These are phyloP conservation scores for Meda fulgida DNA, from an alignment of 2,797 vertebrate species.

Conservation along the genomic window DNA sequence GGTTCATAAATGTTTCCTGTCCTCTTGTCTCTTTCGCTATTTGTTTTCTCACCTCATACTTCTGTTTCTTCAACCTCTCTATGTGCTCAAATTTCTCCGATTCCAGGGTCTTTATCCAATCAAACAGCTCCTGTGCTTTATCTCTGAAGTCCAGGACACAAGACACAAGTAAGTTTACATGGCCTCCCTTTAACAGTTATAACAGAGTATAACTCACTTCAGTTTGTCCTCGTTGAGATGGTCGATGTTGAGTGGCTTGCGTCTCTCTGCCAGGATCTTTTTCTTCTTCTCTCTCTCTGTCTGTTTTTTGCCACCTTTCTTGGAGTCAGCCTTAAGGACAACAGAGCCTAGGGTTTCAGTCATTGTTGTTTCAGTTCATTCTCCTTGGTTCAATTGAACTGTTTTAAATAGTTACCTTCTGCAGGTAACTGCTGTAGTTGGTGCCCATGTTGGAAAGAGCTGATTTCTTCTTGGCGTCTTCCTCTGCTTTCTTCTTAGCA, in stretches of 20 bases:
- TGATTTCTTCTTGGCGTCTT: conserved; percentile 96
- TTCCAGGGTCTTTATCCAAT: conserved; percentile 87
- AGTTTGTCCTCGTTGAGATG: conserved; percentile 90
- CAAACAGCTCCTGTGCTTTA: conserved; percentile 92
- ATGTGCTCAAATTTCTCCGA: conserved; percentile 90
- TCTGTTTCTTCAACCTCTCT: conserved; percentile 95
- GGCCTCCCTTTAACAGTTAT: too few relatives aligned
- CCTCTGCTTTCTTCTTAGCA: conserved; percentile 86
- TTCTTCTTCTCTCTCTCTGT: conserved; percentile 83
- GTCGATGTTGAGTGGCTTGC: conserved; percentile 88
- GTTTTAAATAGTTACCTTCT: conserved; percentile 80
- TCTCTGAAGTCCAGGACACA: conserved; percentile 77
- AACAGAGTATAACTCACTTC: conserved; percentile 74
- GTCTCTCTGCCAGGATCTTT: conserved; percentile 92
- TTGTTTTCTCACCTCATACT: conserved; percentile 88
- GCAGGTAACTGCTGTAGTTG: conserved; percentile 92
- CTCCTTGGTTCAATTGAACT: neutral
- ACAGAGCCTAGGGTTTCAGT: neutral
- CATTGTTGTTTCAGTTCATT: neutral
- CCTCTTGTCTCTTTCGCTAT: neutral
- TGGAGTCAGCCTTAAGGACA: conserved; percentile 85
- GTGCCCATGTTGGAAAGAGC: conserved; percentile 93
- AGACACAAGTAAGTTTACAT: neutral
- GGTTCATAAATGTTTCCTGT: neutral
- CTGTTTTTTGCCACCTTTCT: conserved; percentile 79